Evolutionary conservation across 2,888 invertebrate genomes (phyloP), one percentile per base, ranked within the genome.

Genomic region (Balanococcus diminutus): DNA sequence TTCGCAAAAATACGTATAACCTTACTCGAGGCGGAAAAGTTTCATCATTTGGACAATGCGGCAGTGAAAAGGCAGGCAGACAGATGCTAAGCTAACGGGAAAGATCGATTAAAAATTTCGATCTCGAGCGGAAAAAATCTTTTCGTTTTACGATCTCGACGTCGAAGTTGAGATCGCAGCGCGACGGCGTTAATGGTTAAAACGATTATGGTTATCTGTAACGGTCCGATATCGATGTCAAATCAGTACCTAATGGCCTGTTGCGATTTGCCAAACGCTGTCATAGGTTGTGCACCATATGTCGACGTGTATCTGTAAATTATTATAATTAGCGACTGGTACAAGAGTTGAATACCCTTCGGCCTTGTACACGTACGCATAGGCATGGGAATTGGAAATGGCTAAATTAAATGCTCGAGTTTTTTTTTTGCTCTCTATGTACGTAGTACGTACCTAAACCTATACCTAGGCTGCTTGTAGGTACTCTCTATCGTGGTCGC

Each of bases 91-190:
- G n/a, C 2, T 75, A 75, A 75, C 75, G 75, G 75, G 31, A 75
- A 75, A 75, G n/a, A 25, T 75, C 75, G 75, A 75, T 75, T 75
- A 75, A 75, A n/a, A 75, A 75, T 75, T 75, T 75, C 75, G 75
- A 67, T 51, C 67, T 9, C 67, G 67, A 67, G 67, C 32, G 25
- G 61, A 67, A 67, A 28, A 56, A 75, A 32, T 16, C 28, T n/a
- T 67, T 28, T n/a, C 28, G n/a, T n/a, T n/a, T n/a, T n/a, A n/a
- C n/a, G n/a, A n/a, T n/a, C n/a, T n/a, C n/a, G n/a, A n/a, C n/a
- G n/a, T n/a, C n/a, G n/a, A n/a, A n/a, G n/a, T n/a, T n/a, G n/a
- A n/a, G 67, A 22, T 46, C 72, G 75, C 9, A 0, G 32, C 14
- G 32, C 36, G n/a, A 75, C 9, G 0, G 32, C 14, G 32, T 75